Evolutionary conservation across 2,113 vertebrate species (phyloP).

Genomic region (Nothocercus nigrocapillus): DNA sequence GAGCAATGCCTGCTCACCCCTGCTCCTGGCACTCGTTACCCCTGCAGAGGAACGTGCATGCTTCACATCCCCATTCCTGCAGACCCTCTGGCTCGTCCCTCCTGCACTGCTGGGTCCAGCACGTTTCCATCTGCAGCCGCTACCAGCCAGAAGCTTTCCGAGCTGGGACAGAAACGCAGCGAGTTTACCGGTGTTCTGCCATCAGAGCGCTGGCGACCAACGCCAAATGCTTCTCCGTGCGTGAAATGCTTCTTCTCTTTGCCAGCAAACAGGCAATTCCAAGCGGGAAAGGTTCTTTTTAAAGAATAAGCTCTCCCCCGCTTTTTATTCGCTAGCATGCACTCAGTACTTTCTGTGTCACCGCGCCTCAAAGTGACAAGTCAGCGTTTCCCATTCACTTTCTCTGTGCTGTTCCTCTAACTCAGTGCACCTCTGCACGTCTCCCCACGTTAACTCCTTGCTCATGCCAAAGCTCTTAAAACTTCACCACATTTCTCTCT

Average conservation of each 20-base stretch:
- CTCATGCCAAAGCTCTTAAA: background rate
- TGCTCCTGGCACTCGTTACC: background rate
- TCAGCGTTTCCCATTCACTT: background rate
- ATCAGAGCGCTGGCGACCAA: rapidly evolving
- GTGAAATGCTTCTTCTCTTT: background rate
- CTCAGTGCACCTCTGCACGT: background rate
- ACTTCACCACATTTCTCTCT: background rate
- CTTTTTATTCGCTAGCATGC: background rate
- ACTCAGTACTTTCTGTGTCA: background rate
- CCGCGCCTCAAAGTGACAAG: background rate
- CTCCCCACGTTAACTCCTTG: background rate
- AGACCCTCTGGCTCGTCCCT: background rate
- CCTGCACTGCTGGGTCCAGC: background rate
- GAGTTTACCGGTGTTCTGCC: background rate
- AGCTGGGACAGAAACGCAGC: background rate
- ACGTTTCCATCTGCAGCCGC: background rate
- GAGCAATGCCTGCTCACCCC: background rate
- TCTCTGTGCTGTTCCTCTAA: background rate
- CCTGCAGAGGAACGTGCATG: background rate
- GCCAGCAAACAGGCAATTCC: background rate
- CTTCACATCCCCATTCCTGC: background rate
- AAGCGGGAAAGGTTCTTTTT: background rate
- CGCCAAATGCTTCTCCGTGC: background rate
- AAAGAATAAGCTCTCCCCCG: background rate
- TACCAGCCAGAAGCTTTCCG: background rate